Conservation (phyloP, 2,113 vertebrate genomes). For the Pipra filicauda region DNA sequence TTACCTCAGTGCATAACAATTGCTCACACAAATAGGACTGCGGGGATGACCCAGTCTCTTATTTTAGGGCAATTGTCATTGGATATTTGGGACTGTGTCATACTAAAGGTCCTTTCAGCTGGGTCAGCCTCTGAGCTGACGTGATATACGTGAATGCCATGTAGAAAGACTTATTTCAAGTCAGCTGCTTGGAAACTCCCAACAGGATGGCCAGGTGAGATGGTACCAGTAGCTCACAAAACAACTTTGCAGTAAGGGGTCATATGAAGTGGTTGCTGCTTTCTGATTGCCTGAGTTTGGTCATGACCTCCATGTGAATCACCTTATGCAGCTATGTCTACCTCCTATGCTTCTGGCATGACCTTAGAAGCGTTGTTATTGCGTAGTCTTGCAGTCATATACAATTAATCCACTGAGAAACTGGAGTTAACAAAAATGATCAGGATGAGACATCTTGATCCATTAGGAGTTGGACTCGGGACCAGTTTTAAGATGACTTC, state of each 20-base stretch:
- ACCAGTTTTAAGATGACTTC: background rate
- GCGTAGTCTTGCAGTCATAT: background rate
- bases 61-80: conserved; percentile 7
- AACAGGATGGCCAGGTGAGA: background rate
- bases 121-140: background rate
- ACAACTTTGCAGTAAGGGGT: background rate
- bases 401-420: background rate
- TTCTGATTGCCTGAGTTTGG: background rate
- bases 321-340: background rate
- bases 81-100: background rate
- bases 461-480: background rate
- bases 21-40: background rate
- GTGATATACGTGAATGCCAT: background rate
- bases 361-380: background rate
- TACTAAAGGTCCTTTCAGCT: background rate
- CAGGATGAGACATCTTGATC: background rate
- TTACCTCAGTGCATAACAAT: background rate
- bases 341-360: background rate
- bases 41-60: conserved; percentile 28
- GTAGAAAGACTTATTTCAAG: background rate
- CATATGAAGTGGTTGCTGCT: background rate
- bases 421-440: background rate
- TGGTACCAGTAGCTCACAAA: background rate
- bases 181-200: background rate
- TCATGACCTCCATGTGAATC: background rate